Conservation (phyloP, 2,113 vertebrate genomes). For the Cairina moschata region DNA sequence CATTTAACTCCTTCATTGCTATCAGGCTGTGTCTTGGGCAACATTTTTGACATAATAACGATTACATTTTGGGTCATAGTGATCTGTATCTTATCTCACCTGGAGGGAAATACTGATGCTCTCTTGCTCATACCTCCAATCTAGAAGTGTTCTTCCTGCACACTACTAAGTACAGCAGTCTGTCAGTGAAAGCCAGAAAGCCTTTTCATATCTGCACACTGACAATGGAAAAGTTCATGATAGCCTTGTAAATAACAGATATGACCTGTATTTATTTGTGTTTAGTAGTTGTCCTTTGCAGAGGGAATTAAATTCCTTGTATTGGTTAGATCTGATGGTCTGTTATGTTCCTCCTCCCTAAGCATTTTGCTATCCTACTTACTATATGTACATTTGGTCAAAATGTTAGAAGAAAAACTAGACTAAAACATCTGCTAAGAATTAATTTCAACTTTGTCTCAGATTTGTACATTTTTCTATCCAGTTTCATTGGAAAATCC, state of each 20-base stretch:
- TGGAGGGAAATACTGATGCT: not conserved
- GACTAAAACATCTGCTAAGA: slow-evolving; percentile 59
- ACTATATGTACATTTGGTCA: not conserved
- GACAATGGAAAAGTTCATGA: not conserved
- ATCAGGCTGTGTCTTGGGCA: not conserved
- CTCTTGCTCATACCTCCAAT: not conserved
- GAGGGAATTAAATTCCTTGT: not conserved
- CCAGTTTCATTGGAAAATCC: slow-evolving; percentile 73
- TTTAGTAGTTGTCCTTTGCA: not conserved
- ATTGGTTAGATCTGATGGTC: not conserved
- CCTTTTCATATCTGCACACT: not conserved
- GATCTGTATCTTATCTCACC: not conserved
- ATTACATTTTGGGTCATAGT: not conserved
- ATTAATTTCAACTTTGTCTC: slow-evolving; percentile 55
- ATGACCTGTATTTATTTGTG: not conserved
- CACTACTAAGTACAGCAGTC: not conserved
- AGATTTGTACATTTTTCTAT: slow-evolving; percentile 49
- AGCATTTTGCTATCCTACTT: not conserved
- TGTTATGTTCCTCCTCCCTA: not conserved
- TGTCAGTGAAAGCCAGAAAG: not conserved
- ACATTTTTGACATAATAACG: not conserved
- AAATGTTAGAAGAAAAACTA: slow-evolving; percentile 12
- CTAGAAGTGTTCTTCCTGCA: not conserved
- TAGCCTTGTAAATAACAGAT: not conserved
- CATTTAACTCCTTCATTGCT: slow-evolving; percentile 50